A percentile compares a stretch with the other conserved stretches of the same genome.
These are phyloP conservation scores for Drosophila busckii DNA, from an alignment of 1,140 invertebrate genomes.

Conservation along the genomic window DNA sequence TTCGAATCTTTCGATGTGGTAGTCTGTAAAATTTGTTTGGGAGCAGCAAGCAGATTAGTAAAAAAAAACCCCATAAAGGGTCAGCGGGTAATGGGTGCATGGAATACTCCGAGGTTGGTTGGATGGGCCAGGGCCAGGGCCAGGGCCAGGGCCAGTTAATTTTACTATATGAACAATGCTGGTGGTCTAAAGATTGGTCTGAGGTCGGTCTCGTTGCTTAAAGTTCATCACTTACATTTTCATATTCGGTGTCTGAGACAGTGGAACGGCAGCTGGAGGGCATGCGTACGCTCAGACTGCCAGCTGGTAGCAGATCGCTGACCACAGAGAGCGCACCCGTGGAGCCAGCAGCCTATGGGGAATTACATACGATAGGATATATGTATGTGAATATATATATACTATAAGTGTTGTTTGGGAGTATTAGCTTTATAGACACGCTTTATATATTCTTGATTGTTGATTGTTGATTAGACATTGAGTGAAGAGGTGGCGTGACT, in stretches of 20 bases:
- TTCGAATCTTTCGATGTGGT: conserved; percentile 82
- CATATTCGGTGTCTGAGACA: conserved; percentile 94
- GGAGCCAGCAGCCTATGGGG: conserved; percentile 84
- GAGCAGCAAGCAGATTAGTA: neutral
- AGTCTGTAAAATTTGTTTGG: conserved; percentile 60
- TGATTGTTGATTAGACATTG: conserved; percentile 32
- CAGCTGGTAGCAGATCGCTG: conserved; percentile 67
- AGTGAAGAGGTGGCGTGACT: too few species aligned
- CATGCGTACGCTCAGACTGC: conserved; percentile 67
- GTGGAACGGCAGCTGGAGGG: conserved; percentile 88
- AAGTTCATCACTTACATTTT: conserved; percentile 85
- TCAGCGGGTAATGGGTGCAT: too few species aligned
- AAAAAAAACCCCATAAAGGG: too few species aligned
- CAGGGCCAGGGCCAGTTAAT: too few species aligned
- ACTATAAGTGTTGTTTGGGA: too few species aligned
- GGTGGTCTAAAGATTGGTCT: too few species aligned
- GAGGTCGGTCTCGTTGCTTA: too few species aligned
- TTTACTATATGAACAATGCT: too few species aligned
- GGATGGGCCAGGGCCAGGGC: neutral
- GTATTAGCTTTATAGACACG: too few species aligned
- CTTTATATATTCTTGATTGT: too few species aligned
- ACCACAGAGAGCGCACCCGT: conserved; percentile 78
- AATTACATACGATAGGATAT: conserved; percentile 42
- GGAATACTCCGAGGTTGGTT: too few species aligned
- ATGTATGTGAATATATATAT: conserved; percentile 84